phyloP scores from a whole-genome alignment of 2,797 vertebrate species.

The Enteromius argenteus region DNA sequence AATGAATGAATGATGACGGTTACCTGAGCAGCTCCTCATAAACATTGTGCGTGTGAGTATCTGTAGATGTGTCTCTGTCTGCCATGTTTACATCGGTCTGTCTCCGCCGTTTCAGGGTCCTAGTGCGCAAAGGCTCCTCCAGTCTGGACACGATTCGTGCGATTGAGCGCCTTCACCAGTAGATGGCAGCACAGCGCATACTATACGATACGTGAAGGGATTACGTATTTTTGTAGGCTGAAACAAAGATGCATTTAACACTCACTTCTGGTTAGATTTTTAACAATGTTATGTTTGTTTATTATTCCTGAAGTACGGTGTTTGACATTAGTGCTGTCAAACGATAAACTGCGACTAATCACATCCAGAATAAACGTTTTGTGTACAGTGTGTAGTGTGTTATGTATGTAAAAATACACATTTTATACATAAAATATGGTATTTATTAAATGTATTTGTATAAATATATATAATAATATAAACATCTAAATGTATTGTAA shows the following conservation, averaged over 20 bases:
- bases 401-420: too few species aligned
- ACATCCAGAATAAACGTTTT: too few species aligned
- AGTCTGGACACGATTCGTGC: not conserved
- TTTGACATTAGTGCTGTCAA: not conserved
- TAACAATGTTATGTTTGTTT: not conserved
- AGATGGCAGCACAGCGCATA: constrained; percentile 43
- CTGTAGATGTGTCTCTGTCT: constrained; percentile 61
- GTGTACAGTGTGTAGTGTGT: too few species aligned
- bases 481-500: too few species aligned
- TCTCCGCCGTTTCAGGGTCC: constrained; percentile 64
- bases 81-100: constrained; percentile 70
- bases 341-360: too few species aligned
- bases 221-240: not conserved
- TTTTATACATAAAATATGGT: too few species aligned
- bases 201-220: not conserved
- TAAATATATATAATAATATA: too few species aligned
- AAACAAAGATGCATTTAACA: not conserved
- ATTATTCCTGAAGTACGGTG: not conserved
- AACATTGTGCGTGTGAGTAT: not conserved
- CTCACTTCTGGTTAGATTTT: not conserved
- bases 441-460: too few species aligned
- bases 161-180: not conserved
- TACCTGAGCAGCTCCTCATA: not conserved
- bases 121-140: not conserved
- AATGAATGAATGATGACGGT: constrained; percentile 63